Evolutionary conservation across 2,888 invertebrate genomes (phyloP), one percentile per base, ranked within the genome.

Genomic region (Melanotus villosus): DNA sequence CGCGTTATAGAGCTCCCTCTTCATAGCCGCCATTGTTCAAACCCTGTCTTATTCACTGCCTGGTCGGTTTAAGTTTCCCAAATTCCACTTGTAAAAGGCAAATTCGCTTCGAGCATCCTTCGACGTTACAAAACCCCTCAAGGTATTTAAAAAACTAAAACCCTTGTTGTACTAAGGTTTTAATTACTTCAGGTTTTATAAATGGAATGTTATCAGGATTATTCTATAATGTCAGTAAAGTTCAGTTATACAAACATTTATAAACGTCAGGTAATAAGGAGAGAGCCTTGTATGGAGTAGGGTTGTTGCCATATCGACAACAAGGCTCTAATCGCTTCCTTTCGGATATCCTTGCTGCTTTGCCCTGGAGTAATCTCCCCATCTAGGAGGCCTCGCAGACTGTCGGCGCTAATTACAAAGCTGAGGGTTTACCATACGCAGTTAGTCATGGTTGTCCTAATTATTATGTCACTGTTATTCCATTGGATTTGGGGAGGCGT

Each of bases 321-420:
- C 68, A 65, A 66, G 68, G 72, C 73, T 72, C 72, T 77, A 77
- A 77, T 77, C 76, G 75, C 73, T 76, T 77, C 75, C 76, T 68
- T 66, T 64, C 72, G 74, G 76, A 77, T 73, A 75, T 76, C 75
- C 75, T 72, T 65, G 68, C 71, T 68, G 68, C 65, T 58, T 60
- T 57, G 62, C 68, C 70, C 66, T 62, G 63, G 56, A 62, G 50
- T 70, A 67, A 73, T 70, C 66, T 67, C 50, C 68, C 59, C 56
- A 56, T 65, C 64, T 71, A 66, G 71, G 65, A 52, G 67, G 65
- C 71, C n/a, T 67, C 62, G 64, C 60, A 69, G 65, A 66, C 71
- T 72, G 68, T 65, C 66, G 72, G 74, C 76, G 75, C 75, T 77
- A 77, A 77, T 77, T 76, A 77, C 75, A 69, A 72, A 74, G 67